Percentiles rank a stretch among this genome's conserved stretches.
Conservation (phyloP, 92 coral and sea anemone species). For the Pocillopora meandrina region DNA sequence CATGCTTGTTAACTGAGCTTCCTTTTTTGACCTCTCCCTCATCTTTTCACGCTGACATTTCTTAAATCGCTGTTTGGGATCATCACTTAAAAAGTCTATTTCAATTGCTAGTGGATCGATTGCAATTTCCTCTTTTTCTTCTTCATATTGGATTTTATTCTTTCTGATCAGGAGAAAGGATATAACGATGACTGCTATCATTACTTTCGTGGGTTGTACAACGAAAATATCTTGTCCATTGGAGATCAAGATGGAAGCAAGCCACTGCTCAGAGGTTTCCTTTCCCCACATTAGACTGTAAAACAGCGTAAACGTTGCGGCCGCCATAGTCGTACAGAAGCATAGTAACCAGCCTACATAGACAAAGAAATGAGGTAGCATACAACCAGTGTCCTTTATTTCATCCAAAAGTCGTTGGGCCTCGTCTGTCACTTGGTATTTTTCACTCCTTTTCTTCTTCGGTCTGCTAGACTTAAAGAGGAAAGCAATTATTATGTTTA, state of each 20-base stretch:
- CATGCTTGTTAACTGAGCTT: conserved; percentile 14
- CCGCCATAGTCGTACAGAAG: conserved; percentile 40
- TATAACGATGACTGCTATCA: conserved; percentile 53
- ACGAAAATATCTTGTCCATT: conserved; percentile 66
- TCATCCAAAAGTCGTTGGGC: conserved; percentile 17
- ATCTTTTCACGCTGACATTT: conserved; percentile 32
- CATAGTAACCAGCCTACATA: conserved; percentile 76
- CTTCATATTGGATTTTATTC: background rate
- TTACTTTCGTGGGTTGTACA: conserved; percentile 66
- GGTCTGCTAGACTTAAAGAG: conserved; percentile 37
- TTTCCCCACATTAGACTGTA: conserved; percentile 78
- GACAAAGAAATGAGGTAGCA: conserved; percentile 65
- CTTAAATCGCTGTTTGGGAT: conserved; percentile 45
- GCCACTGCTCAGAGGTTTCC: conserved; percentile 67
- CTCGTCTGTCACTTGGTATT: conserved; percentile 7
- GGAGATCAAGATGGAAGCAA: conserved; percentile 62
- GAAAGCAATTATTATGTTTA: conserved; percentile 52
- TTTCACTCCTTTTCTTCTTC: background rate
- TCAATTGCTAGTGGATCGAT: background rate
- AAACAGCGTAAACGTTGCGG: conserved; percentile 70
- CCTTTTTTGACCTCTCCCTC: conserved; percentile 32
- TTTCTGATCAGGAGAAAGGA: conserved; percentile 33
- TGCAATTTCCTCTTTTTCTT: conserved; percentile 5
- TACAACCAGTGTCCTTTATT: conserved; percentile 9
- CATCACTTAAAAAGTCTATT: conserved; percentile 23